Conservation (phyloP, 1,140 invertebrate species). For the Ditylenchus dipsaci region DNA sequence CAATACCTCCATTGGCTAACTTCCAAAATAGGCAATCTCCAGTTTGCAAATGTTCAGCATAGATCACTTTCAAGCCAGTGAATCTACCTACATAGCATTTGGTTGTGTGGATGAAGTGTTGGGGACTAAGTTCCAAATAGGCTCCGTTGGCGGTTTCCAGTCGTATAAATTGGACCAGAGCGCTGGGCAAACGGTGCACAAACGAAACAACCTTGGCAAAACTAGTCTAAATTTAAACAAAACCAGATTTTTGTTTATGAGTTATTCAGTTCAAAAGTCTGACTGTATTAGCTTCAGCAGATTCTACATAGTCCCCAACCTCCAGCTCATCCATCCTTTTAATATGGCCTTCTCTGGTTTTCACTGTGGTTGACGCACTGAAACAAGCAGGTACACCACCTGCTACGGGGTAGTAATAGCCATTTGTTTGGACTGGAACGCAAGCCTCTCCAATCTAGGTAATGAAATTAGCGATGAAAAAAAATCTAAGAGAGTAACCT, state of each 20-base stretch:
- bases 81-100: slow-evolving; percentile 13
- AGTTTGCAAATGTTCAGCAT: slow-evolving; percentile 33
- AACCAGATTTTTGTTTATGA: no score
- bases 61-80: slow-evolving; percentile 20
- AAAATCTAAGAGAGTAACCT: slow-evolving; percentile 10
- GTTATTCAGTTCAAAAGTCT: neutral
- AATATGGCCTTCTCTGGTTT: slow-evolving; percentile 23
- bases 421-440: slow-evolving; percentile 39
- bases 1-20: neutral
- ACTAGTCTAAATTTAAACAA: slow-evolving; percentile 14
- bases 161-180: slow-evolving; percentile 33
- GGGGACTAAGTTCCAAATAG: slow-evolving; percentile 33
- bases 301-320: slow-evolving; percentile 38
- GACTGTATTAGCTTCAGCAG: slow-evolving; percentile 34
- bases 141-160: slow-evolving; percentile 30
- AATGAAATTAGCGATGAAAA: neutral
- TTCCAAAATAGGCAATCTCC: slow-evolving; percentile 39
- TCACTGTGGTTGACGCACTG: slow-evolving; percentile 28
- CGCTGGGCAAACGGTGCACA: slow-evolving; percentile 40
- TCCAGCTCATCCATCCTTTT: slow-evolving; percentile 37
- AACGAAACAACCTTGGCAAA: slow-evolving; percentile 32
- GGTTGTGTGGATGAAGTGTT: slow-evolving; percentile 45
- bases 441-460: slow-evolving; percentile 37
- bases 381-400: slow-evolving; percentile 43
- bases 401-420: slow-evolving; percentile 46